phyloP scores from a whole-genome alignment of 2,888 invertebrate species.

The Monoplex corrugatus region DNA sequence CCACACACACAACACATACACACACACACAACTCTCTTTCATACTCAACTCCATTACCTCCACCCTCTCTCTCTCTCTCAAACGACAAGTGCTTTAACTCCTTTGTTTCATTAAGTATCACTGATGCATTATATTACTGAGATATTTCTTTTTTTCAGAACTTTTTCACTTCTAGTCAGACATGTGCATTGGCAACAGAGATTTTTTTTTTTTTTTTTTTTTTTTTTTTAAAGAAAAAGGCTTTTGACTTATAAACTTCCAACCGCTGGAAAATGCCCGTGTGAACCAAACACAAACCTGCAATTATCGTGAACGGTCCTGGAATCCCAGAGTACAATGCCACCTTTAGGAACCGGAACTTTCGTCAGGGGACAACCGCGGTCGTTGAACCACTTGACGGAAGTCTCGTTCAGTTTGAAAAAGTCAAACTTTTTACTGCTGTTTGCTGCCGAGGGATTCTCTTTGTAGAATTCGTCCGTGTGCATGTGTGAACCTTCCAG shows the following conservation, averaged over 20 bases:
- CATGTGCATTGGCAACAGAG: too few relatives aligned
- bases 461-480: constrained; percentile 19
- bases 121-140: too few relatives aligned
- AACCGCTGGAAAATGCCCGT: too few relatives aligned
- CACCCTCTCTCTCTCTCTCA: too few relatives aligned
- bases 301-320: constrained; percentile 73
- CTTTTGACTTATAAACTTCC: not conserved
- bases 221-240: not conserved
- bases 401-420: not conserved
- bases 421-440: not conserved
- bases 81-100: too few relatives aligned
- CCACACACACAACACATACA: too few relatives aligned
- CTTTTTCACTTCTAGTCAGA: too few relatives aligned
- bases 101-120: too few relatives aligned
- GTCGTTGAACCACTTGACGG: constrained; percentile 59
- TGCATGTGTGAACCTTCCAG: constrained; percentile 62
- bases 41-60: too few relatives aligned
- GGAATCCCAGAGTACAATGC: constrained; percentile 77
- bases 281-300: constrained; percentile 27
- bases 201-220: too few relatives aligned
- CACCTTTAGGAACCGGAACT: constrained; percentile 74
- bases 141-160: too few relatives aligned
- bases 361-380: constrained; percentile 65
- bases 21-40: too few relatives aligned
- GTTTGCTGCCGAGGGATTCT: not conserved